Evolutionary conservation across 2,113 vertebrate genomes (phyloP), one percentile per base, ranked within the genome.

Genomic region (Phyllopteryx taeniolatus): DNA sequence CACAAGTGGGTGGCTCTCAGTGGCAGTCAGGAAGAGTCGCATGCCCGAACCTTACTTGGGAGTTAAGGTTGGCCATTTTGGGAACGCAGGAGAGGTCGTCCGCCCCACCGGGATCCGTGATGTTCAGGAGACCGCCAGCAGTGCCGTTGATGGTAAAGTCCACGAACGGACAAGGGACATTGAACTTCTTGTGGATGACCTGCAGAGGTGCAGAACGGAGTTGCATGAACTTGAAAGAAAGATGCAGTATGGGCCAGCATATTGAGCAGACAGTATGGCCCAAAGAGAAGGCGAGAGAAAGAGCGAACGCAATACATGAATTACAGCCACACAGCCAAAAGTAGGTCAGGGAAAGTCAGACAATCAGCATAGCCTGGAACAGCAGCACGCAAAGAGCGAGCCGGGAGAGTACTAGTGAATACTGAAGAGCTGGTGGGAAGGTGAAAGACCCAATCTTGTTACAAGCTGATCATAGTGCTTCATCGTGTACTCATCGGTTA

Each of bases 171-270:
- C 98, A 99, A 1, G 95, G 91, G 61, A 94, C 70, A 11, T 96
- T 95, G 81, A 99, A 99, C 92, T 95, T 99, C 90, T 99, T 99
- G 83, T 99, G 99, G 87, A 98, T 99, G 70, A 99, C 98, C 98
- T 99, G 86, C 3, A 14, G 60, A 10, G 56, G 64, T 8, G 63
- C 15, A 79, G 67, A 75, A 51, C 67, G 33, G 44, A 69, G 67
- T 71, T 6, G 66, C 5, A 31, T 68, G 68, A 77, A 42, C 31
- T 20, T 43, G 47, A 79, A 56, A 81, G 44, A 68, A 1, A 27
- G 44, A 67, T 17, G 33, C 14, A 49, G 31, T 17, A 19, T 46
- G 15, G 9, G 1, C 27, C 35, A 8, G 22, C 10, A 63, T 63
- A 67, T 63, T 68, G 43, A 60, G 13, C 49, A 53, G 15, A 71